phyloP scores from a whole-genome alignment of 37 sponge, comb jelly and placozoan genomes.

The Eunapius fragilis region DNA sequence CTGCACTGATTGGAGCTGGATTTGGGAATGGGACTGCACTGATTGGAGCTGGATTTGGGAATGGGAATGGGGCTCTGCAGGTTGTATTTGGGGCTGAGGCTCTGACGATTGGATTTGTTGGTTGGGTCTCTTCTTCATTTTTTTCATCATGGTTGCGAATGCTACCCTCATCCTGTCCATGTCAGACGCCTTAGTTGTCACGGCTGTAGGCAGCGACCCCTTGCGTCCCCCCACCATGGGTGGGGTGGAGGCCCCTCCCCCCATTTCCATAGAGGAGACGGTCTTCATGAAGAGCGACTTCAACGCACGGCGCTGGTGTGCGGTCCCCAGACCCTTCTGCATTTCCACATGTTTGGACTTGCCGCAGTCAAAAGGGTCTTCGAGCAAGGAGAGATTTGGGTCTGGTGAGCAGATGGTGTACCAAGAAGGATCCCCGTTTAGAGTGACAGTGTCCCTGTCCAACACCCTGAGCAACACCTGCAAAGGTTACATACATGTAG shows the following conservation, averaged over 20 bases:
- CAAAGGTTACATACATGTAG: not conserved
- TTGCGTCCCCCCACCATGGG: not conserved
- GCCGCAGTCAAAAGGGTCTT: slow-evolving; percentile 27
- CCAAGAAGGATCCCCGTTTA: slow-evolving; percentile 45
- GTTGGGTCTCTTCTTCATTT: not conserved
- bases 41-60: not conserved
- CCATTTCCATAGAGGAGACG: not conserved
- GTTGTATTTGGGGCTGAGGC: not conserved
- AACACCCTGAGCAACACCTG: slow-evolving; percentile 45
- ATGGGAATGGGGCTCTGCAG: not conserved
- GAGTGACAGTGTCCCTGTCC: slow-evolving; percentile 26
- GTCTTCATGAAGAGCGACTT: not conserved
- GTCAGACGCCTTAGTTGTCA: not conserved
- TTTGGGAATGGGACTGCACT: not conserved
- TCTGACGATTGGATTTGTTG: not conserved
- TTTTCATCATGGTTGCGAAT: not conserved
- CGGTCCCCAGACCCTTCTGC: not conserved
- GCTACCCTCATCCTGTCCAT: not conserved
- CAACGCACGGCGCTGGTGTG: not conserved
- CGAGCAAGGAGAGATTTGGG: slow-evolving; percentile 42
- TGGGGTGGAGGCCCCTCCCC: not conserved
- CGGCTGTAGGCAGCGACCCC: not conserved
- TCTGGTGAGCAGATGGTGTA: slow-evolving; percentile 46
- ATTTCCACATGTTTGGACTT: not conserved
- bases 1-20: not conserved